Conservation (phyloP, 2,797 vertebrate genomes). For the Anguilla anguilla region DNA sequence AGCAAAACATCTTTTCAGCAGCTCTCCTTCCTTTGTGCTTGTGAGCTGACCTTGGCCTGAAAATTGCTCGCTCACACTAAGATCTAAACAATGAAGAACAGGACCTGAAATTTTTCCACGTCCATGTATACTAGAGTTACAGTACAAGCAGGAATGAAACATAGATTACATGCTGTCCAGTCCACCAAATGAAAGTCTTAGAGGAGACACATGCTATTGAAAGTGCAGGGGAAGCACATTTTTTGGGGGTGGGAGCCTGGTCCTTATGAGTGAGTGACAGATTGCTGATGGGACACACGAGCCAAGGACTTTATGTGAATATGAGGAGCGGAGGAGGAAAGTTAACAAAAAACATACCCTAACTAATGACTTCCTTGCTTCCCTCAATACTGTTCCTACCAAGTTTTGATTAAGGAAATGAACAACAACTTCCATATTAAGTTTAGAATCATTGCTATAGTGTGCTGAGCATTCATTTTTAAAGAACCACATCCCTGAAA, state of each 20-base stretch:
- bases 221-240: constrained; percentile 71
- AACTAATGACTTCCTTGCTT: constrained; percentile 47
- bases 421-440: constrained; percentile 58
- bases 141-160: constrained; percentile 60
- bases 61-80: constrained; percentile 46
- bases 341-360: constrained; percentile 46
- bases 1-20: background rate
- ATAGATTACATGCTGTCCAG: constrained; percentile 57
- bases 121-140: constrained; percentile 61
- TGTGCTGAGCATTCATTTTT: constrained; percentile 42
- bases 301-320: constrained; percentile 83
- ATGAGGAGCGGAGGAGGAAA: constrained; percentile 78
- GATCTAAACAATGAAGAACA: constrained; percentile 51
- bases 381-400: constrained; percentile 64
- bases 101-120: constrained; percentile 49
- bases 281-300: constrained; percentile 61
- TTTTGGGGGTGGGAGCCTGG: constrained; percentile 63
- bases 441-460: constrained; percentile 39
- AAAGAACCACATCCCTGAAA: background rate
- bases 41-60: constrained; percentile 42
- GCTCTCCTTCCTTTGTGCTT: constrained; percentile 24
- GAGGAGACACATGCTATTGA: constrained; percentile 67
- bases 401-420: constrained; percentile 67
- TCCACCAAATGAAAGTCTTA: constrained; percentile 67
- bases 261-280: constrained; percentile 69